Evolutionary conservation across 2,797 vertebrate genomes (phyloP).

Genomic region (Rhinogobio ventralis): DNA sequence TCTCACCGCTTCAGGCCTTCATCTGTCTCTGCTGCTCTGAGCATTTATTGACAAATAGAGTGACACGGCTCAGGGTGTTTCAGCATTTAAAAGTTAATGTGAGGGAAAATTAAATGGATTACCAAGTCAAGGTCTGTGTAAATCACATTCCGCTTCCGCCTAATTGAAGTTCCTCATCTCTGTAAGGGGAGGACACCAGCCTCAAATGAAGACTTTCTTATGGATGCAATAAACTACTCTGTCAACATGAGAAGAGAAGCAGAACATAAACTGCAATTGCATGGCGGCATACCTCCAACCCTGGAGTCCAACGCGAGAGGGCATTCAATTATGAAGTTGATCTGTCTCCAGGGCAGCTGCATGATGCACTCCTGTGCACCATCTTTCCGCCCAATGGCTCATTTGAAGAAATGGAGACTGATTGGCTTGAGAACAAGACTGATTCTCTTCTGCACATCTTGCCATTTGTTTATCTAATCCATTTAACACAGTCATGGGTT

Average conservation of each 20-base stretch:
- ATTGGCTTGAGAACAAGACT: conserved; percentile 16
- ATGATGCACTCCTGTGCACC: conserved; percentile 37
- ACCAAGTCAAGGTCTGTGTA: conserved; percentile 61
- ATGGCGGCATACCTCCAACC: conserved; percentile 19
- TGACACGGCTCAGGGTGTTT: conserved; percentile 63
- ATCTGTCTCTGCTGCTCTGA: conserved; percentile 67
- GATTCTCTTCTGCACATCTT: conserved; percentile 16
- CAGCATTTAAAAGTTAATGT: conserved; percentile 68
- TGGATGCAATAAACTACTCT: conserved; percentile 47
- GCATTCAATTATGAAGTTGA: conserved; percentile 65
- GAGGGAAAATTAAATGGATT: conserved; percentile 70
- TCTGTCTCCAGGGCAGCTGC: conserved; percentile 44
- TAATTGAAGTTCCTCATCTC: conserved; percentile 70
- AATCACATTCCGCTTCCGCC: conserved; percentile 62
- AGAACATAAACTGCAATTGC: conserved; percentile 50
- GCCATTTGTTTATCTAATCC: conserved; percentile 40
- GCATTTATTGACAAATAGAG: conserved; percentile 70
- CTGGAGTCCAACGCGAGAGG: conserved; percentile 51
- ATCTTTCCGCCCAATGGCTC: conserved; percentile 47
- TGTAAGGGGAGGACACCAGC: conserved; percentile 45
- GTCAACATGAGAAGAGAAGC: conserved; percentile 63
- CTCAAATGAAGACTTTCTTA: conserved; percentile 67
- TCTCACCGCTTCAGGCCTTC: conserved; percentile 65
- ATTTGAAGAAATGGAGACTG: conserved; percentile 53
- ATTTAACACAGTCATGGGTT: conserved; percentile 40